Base-by-base conservation (phyloP, 2,797 vertebrate genomes). In the Cryptoprocta ferox region DNA sequence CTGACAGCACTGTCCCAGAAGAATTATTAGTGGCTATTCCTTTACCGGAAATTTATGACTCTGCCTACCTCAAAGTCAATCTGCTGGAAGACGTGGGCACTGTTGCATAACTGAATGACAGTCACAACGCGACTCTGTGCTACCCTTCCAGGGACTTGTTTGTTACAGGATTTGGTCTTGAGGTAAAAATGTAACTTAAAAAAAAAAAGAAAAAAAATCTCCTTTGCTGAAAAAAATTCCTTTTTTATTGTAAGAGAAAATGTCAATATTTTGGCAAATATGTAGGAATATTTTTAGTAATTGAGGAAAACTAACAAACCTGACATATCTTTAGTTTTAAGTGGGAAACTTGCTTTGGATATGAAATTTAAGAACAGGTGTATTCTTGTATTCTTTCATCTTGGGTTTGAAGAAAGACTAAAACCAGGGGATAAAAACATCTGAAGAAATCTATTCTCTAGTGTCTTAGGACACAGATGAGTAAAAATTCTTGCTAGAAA, bases 241-340 rank as follows among this genome's bases (percentile, higher is more conserved):
- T 90, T 87, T 79, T 39, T 94, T 83, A 80, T 45, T 89, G 39
- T 86, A 89, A 89, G 30, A 88, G 32, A 89, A 97, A 48, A 63
- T 90, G 19, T 76, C 65, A 48, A 93, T 87, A 86, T 95, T 95
- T 96, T 95, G 95, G 50, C 45, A 96, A 98, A 97, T 95, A 91
- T 94, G 24, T 26, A 5, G 96, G 84, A 80, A 71, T 94, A 37
- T 35, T 96, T 97, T 96, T 92, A 80, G 61, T 42, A 56, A 95
- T 80, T 96, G 59, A 92, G 15, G 42, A 82, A 97, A 94, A 80
- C 18, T 32, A 87, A 91, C 28, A 68, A 75, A 65, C 21, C 50
- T 19, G 50, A 37, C 16, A 71, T 83, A 80, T 32, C 26, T 93
- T 89, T 85, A 81, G 14, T 32, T 78, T 82, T 75, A 75, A 89